A percentile compares a stretch with the other conserved stretches of the same genome.
phyloP scores from a whole-genome alignment of 2,888 invertebrate species.

The Tinea semifulvella region DNA sequence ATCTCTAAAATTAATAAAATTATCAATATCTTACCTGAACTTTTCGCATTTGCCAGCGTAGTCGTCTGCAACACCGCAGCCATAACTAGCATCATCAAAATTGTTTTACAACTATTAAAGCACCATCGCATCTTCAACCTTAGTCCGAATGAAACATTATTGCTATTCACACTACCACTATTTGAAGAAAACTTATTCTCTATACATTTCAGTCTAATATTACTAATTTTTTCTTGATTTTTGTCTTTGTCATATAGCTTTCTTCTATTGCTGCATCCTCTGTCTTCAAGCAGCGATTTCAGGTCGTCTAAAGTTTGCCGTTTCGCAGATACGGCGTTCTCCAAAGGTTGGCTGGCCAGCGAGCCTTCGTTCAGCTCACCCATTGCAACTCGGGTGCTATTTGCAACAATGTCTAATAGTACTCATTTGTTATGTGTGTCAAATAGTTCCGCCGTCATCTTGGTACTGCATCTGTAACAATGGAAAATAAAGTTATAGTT shows the following conservation, averaged over 20 bases:
- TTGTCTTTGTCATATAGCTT: slow-evolving; percentile 27
- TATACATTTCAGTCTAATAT: slow-evolving; percentile 36
- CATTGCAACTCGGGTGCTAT: slow-evolving; percentile 29
- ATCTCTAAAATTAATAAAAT: too few relatives aligned
- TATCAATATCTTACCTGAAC: slow-evolving; percentile 59
- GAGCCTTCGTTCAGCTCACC: slow-evolving; percentile 21
- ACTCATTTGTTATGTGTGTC: background rate
- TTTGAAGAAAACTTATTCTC: slow-evolving; percentile 36
- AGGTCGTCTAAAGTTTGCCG: slow-evolving; percentile 48
- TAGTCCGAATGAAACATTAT: too few relatives aligned
- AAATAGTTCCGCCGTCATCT: slow-evolving; percentile 30
- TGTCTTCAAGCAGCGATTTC: slow-evolving; percentile 54
- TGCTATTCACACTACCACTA: slow-evolving; percentile 29
- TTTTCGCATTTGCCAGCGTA: slow-evolving; percentile 44
- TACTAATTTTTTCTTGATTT: slow-evolving; percentile 25
- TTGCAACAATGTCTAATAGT: too few relatives aligned
- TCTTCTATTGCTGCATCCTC: slow-evolving; percentile 36
- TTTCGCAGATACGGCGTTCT: slow-evolving; percentile 40
- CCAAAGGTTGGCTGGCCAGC: slow-evolving; percentile 29
- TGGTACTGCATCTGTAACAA: slow-evolving; percentile 53
- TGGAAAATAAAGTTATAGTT: slow-evolving; percentile 18
- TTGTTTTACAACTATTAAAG: slow-evolving; percentile 54
- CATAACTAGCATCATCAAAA: slow-evolving; percentile 46
- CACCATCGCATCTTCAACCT: slow-evolving; percentile 29
- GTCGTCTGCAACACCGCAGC: slow-evolving; percentile 33